These are phyloP conservation scores for Vespertilio murinus DNA, from an alignment of 2,797 vertebrate genomes.

Conservation along the genomic window DNA sequence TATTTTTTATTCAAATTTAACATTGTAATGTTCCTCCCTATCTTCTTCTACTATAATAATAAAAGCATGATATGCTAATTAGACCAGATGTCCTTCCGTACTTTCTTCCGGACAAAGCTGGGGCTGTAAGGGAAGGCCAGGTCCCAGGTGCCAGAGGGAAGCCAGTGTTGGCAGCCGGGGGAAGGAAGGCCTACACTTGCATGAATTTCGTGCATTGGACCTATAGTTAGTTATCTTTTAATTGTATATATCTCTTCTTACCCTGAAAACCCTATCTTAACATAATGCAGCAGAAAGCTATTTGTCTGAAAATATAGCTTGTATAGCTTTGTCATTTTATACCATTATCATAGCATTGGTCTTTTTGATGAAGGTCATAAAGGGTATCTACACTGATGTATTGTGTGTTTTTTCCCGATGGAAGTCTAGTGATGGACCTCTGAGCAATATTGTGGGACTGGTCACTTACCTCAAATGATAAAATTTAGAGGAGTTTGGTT, in stretches of 20 bases:
- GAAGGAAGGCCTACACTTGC: too few relatives aligned
- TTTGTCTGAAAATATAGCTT: neutral
- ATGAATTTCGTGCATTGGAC: too few relatives aligned
- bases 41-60: neutral
- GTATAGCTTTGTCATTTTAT: constrained; percentile 39
- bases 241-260: constrained; percentile 10
- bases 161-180: too few relatives aligned
- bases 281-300: neutral
- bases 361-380: neutral
- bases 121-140: too few relatives aligned
- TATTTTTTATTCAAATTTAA: constrained; percentile 43
- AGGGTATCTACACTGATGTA: neutral
- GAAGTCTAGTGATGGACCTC: neutral
- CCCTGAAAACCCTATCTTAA: constrained; percentile 25
- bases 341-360: neutral
- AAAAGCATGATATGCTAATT: too few relatives aligned
- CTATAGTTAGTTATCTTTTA: neutral
- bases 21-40: neutral
- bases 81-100: too few relatives aligned
- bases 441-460: neutral
- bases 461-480: neutral
- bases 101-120: too few relatives aligned
- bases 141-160: too few relatives aligned
- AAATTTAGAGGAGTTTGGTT: constrained; percentile 13
- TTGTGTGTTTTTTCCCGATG: neutral